These are phyloP conservation scores for Antheraea yamamai DNA, from an alignment of 2,888 invertebrate species.

Conservation along the genomic window DNA sequence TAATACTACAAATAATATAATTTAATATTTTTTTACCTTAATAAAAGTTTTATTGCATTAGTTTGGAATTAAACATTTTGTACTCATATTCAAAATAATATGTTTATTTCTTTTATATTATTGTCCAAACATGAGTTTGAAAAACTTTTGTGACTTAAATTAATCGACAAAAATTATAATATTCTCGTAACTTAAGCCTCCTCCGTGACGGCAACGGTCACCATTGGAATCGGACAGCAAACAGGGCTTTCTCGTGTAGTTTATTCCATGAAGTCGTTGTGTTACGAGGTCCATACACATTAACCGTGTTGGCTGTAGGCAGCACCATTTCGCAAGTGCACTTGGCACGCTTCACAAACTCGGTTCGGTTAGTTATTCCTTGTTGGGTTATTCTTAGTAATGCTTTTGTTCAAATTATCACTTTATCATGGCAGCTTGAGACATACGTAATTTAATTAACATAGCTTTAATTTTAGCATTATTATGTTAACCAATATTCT, in stretches of 20 bases:
- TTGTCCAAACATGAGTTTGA: too few species aligned
- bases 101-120: too few species aligned
- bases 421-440: neutral
- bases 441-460: neutral
- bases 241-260: constrained; percentile 51
- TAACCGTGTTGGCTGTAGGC: constrained; percentile 43
- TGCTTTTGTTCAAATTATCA: neutral
- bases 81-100: too few species aligned
- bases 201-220: neutral
- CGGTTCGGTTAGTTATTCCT: constrained; percentile 37
- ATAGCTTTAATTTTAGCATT: neutral
- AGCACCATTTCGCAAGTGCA: constrained; percentile 31
- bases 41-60: too few species aligned
- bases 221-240: constrained; percentile 45
- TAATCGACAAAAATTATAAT: neutral
- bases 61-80: too few species aligned
- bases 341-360: constrained; percentile 54
- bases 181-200: neutral
- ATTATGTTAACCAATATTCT: neutral
- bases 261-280: constrained; percentile 56
- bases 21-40: too few species aligned
- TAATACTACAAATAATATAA: too few species aligned
- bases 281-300: constrained; percentile 42
- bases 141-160: too few species aligned
- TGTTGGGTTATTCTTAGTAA: constrained; percentile 16